These are phyloP conservation scores for Pycnomerus fuliginosus DNA, from an alignment of 2,888 invertebrate genomes.

Conservation along the genomic window DNA sequence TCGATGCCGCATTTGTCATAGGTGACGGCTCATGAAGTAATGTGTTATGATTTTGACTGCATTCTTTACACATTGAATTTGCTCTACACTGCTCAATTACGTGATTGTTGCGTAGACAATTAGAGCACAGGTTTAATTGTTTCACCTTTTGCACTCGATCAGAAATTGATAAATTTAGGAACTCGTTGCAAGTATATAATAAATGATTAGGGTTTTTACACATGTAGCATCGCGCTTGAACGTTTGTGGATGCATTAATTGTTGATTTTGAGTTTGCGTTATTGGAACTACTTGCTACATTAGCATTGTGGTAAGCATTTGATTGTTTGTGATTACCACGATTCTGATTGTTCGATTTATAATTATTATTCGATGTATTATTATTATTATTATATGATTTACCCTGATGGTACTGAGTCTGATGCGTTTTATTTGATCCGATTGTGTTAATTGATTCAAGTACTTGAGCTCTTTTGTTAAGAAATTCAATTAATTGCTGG, in stretches of 20 bases:
- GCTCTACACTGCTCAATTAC: background rate
- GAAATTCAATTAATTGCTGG: background rate
- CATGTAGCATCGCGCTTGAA: too few relatives aligned
- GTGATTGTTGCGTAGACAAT: background rate
- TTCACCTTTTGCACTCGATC: background rate
- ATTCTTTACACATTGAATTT: background rate
- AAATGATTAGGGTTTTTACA: conserved; percentile 1
- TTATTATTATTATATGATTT: too few relatives aligned
- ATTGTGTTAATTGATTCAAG: conserved; percentile 5
- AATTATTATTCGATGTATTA: too few relatives aligned
- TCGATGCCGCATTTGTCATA: background rate
- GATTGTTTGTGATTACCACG: too few relatives aligned
- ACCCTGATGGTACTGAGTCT: too few relatives aligned
- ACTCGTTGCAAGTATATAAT: background rate
- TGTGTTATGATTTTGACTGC: conserved; percentile 3
- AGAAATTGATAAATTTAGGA: background rate
- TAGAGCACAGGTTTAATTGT: background rate
- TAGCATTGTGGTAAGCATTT: too few relatives aligned
- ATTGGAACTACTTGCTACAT: too few relatives aligned
- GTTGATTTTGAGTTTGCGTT: too few relatives aligned
- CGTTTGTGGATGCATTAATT: too few relatives aligned
- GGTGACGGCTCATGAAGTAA: background rate
- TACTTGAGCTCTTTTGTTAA: conserved; percentile 1
- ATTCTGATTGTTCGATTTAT: too few relatives aligned
- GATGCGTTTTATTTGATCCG: too few relatives aligned